Percentiles rank a stretch among this genome's conserved stretches.
These are phyloP conservation scores for Schrankia costaestrigalis DNA, from an alignment of 2,888 invertebrate species.

Conservation along the genomic window DNA sequence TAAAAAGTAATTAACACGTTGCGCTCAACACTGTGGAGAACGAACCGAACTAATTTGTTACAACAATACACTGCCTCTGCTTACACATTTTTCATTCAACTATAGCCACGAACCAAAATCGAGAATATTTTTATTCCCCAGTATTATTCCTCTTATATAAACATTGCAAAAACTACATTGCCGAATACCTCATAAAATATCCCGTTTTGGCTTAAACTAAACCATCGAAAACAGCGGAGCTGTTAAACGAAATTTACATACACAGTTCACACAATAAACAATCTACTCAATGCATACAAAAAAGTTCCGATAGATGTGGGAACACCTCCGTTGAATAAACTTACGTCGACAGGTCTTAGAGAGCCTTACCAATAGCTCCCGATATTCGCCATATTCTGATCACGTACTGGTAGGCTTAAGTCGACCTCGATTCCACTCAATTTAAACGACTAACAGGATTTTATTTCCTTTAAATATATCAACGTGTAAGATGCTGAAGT, in stretches of 20 bases:
- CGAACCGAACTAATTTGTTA: slow-evolving; percentile 27
- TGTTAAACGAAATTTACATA: slow-evolving; percentile 30
- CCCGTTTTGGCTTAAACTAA: no score
- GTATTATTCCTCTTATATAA: no score
- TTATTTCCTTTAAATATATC: slow-evolving; percentile 42
- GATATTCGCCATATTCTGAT: slow-evolving; percentile 39
- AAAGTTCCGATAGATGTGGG: slow-evolving; percentile 29
- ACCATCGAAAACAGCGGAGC: no score
- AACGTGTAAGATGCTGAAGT: slow-evolving; percentile 24
- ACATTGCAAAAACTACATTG: no score
- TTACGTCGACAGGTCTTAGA: slow-evolving; percentile 26
- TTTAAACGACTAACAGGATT: slow-evolving; percentile 48
- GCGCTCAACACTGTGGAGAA: slow-evolving; percentile 13
- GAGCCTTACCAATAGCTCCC: slow-evolving; percentile 22
- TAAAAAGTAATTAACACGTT: slow-evolving; percentile 51
- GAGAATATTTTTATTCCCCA: no score
- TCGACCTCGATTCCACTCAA: slow-evolving; percentile 52
- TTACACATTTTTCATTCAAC: no score
- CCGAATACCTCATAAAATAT: no score
- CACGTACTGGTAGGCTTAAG: slow-evolving; percentile 43
- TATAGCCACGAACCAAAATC: no score
- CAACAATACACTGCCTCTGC: slow-evolving; percentile 16
- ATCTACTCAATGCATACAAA: slow-evolving; percentile 45
- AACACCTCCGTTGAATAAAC: slow-evolving; percentile 39
- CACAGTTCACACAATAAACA: slow-evolving; percentile 35